phyloP scores from a whole-genome alignment of 2,888 invertebrate species.

The Scaeva pyrastri region DNA sequence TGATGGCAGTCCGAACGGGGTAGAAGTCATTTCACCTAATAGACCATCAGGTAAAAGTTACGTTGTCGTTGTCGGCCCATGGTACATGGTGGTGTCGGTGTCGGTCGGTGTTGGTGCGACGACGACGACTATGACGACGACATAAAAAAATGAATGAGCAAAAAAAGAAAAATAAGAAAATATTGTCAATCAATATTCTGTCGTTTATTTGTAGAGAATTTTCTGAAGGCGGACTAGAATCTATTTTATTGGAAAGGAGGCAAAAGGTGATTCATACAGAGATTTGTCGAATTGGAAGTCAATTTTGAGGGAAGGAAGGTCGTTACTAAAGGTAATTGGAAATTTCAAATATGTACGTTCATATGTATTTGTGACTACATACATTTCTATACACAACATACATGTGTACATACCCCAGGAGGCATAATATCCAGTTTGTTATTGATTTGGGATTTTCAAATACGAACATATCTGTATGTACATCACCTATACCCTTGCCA shows the following conservation, averaged over 20 bases:
- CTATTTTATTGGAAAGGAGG: conserved; percentile 18
- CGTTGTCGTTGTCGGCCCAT: conserved; percentile 5
- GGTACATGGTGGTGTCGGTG: too few species aligned
- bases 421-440: conserved; percentile 2
- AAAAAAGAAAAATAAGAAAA: conserved; percentile 25
- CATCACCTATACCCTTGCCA: neutral
- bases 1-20: conserved; percentile 60
- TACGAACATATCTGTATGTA: neutral
- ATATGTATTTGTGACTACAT: neutral
- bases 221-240: conserved; percentile 16
- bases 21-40: conserved; percentile 69
- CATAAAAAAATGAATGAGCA: conserved; percentile 45
- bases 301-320: conserved; percentile 20
- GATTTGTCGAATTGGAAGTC: conserved; percentile 31
- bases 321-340: conserved; percentile 28
- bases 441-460: neutral
- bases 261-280: conserved; percentile 33
- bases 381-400: neutral
- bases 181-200: conserved; percentile 55
- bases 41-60: conserved; percentile 68
- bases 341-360: conserved; percentile 16
- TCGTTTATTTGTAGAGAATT: conserved; percentile 47
- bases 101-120: neutral
- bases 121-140: conserved; percentile 9
- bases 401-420: neutral